Conservation (phyloP, 2,888 invertebrate species). For the Volucella inflata region DNA sequence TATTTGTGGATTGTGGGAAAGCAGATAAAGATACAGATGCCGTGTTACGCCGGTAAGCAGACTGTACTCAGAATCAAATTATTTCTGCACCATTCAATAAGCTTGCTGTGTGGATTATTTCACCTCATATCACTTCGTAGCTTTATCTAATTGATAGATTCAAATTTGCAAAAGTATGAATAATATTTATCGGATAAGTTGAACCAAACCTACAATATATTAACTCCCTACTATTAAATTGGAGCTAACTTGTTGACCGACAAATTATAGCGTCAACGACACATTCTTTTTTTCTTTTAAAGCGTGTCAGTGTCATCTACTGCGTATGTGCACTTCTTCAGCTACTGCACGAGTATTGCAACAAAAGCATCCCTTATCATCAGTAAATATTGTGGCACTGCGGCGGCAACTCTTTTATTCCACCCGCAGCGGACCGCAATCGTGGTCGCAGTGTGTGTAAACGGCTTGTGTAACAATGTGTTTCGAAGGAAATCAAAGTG, state of each 20-base stretch:
- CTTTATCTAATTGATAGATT: too few relatives aligned
- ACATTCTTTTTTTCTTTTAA: background rate
- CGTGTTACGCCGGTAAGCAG: too few relatives aligned
- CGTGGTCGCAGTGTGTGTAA: slow-evolving; percentile 4
- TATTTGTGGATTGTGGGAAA: too few relatives aligned
- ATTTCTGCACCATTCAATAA: too few relatives aligned
- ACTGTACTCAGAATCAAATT: too few relatives aligned
- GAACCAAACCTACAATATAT: too few relatives aligned
- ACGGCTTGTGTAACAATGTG: slow-evolving; percentile 55
- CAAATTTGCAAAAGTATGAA: too few relatives aligned
- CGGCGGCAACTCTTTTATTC: slow-evolving; percentile 9
- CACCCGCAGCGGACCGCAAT: slow-evolving; percentile 5
- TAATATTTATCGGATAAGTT: too few relatives aligned
- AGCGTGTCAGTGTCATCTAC: background rate
- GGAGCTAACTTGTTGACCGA: background rate
- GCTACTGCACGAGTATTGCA: background rate
- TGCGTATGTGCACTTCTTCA: background rate
- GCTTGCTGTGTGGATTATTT: too few relatives aligned
- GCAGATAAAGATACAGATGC: too few relatives aligned
- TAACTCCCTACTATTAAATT: too few relatives aligned
- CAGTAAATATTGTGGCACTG: background rate
- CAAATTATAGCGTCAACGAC: background rate
- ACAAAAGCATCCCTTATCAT: slow-evolving; percentile 14
- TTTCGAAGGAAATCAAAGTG: slow-evolving; percentile 49
- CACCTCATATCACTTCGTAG: too few relatives aligned